phyloP scores from a whole-genome alignment of 2,888 invertebrate species.

The Limnephilus lunatus region DNA sequence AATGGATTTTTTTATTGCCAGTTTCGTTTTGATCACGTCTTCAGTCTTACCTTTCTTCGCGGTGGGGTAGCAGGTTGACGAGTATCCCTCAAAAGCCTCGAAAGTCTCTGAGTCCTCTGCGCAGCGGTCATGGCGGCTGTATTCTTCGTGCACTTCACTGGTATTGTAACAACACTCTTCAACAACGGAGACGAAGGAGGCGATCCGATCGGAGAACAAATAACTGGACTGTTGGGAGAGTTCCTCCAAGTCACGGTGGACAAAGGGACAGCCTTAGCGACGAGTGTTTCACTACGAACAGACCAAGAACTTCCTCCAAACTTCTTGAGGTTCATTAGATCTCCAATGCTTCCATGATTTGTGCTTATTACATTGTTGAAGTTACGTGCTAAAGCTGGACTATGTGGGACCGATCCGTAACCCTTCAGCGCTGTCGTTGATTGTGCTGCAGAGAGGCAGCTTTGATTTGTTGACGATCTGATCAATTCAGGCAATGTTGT shows the following conservation, averaged over 20 bases:
- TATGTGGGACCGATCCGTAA: conserved; percentile 75
- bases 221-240: conserved; percentile 73
- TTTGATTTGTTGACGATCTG: conserved; percentile 73
- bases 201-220: conserved; percentile 51
- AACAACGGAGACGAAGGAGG: conserved; percentile 53
- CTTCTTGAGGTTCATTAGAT: conserved; percentile 86
- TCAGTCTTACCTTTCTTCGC: conserved; percentile 59
- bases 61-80: conserved; percentile 73
- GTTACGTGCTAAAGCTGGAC: conserved; percentile 75
- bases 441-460: conserved; percentile 71
- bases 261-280: conserved; percentile 84
- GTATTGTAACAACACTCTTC: conserved; percentile 45
- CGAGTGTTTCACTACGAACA: conserved; percentile 83
- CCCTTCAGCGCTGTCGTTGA: conserved; percentile 69
- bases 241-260: conserved; percentile 81
- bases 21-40: neutral
- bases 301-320: conserved; percentile 85
- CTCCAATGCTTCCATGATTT: conserved; percentile 83
- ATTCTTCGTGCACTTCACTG: conserved; percentile 67
- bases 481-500: conserved; percentile 73
- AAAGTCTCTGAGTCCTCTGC: conserved; percentile 83
- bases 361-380: conserved; percentile 72
- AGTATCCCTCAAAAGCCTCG: conserved; percentile 82
- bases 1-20: neutral
- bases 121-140: conserved; percentile 81